These are phyloP conservation scores for Sphaeramia orbicularis DNA, from an alignment of 2,797 vertebrate genomes.

Conservation along the genomic window DNA sequence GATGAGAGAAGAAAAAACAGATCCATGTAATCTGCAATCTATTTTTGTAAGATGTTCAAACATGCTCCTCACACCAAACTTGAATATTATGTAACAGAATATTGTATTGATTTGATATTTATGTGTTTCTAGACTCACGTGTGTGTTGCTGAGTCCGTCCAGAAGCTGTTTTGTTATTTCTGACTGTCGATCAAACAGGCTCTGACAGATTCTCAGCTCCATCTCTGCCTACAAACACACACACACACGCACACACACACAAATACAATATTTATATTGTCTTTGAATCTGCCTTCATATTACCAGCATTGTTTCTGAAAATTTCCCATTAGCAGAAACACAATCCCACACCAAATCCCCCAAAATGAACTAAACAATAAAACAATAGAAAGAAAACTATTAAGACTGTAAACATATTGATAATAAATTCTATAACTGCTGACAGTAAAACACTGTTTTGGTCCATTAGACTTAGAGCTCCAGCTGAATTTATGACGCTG, in stretches of 20 bases:
- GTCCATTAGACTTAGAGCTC: background rate
- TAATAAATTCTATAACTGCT: background rate
- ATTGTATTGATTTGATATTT: background rate
- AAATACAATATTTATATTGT: constrained; percentile 31
- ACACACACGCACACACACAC: constrained; percentile 53
- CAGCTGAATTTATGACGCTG: background rate
- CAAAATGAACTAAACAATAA: constrained; percentile 7
- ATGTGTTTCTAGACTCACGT: constrained; percentile 82
- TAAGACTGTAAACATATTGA: background rate
- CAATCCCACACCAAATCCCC: background rate
- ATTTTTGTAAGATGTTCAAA: background rate
- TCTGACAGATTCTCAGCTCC: constrained; percentile 94
- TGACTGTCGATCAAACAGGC: constrained; percentile 94
- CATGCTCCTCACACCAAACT: background rate
- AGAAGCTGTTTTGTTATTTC: constrained; percentile 91
- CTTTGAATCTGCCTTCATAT: constrained; percentile 6
- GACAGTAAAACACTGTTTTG: background rate
- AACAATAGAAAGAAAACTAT: constrained; percentile 1
- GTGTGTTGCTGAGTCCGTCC: constrained; percentile 92
- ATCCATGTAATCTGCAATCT: background rate
- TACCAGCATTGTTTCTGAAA: constrained; percentile 9
- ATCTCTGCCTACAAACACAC: constrained; percentile 90
- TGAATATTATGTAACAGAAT: background rate
- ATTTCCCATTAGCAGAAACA: constrained; percentile 21
- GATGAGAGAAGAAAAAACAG: background rate